A percentile compares a stretch with the other conserved stretches of the same genome.
Conservation (phyloP, 2,888 invertebrate genomes). For the Eilema sororculum region DNA sequence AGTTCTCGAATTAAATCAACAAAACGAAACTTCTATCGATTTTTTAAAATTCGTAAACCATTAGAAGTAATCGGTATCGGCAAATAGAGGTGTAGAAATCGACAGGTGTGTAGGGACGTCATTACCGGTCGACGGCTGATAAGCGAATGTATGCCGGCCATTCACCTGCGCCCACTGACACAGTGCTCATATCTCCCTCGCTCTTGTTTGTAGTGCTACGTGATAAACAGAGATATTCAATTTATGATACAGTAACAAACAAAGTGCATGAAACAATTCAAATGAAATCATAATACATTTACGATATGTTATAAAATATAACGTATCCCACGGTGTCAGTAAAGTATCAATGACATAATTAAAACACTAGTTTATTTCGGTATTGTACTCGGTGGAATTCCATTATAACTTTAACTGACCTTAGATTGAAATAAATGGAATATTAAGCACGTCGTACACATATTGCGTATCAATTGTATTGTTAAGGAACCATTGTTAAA, state of each 20-base stretch:
- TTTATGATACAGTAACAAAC: constrained; percentile 52
- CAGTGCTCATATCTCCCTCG: constrained; percentile 68
- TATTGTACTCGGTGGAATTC: constrained; percentile 45
- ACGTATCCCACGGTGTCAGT: constrained; percentile 55
- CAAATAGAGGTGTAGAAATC: constrained; percentile 59
- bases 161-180: constrained; percentile 84
- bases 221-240: constrained; percentile 53
- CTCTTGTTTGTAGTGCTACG: constrained; percentile 46
- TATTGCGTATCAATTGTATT: constrained; percentile 35
- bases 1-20: not conserved
- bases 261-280: constrained; percentile 65
- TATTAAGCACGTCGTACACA: constrained; percentile 30
- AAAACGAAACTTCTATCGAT: not conserved
- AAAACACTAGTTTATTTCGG: constrained; percentile 45
- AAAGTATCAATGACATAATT: constrained; percentile 49
- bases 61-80: constrained; percentile 34
- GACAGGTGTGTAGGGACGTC: constrained; percentile 76
- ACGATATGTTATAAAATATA: constrained; percentile 69
- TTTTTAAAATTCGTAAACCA: constrained; percentile 36
- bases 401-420: constrained; percentile 42
- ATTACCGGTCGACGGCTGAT: constrained; percentile 79
- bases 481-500: constrained; percentile 17
- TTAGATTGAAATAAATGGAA: constrained; percentile 39
- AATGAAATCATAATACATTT: constrained; percentile 69
- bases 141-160: constrained; percentile 84